phyloP scores from a whole-genome alignment of 1,140 invertebrate genomes.

The Bradysia coprophila region DNA sequence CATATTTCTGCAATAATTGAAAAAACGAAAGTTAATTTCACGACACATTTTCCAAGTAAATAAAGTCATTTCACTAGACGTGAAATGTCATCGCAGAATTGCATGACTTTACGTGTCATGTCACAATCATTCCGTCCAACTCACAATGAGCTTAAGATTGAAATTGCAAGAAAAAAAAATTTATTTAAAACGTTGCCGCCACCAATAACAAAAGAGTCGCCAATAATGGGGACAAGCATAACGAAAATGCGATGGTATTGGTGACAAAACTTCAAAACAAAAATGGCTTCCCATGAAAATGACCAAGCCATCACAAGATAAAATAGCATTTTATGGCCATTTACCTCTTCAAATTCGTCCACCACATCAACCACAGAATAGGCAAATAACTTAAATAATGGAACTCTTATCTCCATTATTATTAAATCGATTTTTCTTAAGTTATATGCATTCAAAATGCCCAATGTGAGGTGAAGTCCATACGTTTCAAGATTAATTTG shows the following conservation, averaged over 20 bases:
- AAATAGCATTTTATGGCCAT: neutral
- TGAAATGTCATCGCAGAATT: neutral
- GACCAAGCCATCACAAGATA: neutral
- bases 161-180: neutral
- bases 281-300: neutral
- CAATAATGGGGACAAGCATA: neutral
- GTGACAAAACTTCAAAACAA: neutral
- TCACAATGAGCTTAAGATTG: neutral
- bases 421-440: no score
- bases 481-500: no score
- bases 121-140: neutral
- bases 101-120: neutral
- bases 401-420: no score
- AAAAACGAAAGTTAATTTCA: neutral
- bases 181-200: neutral
- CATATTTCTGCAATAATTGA: slow-evolving; percentile 50
- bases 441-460: no score
- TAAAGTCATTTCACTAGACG: no score
- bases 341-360: slow-evolving; percentile 4
- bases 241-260: neutral
- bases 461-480: no score
- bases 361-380: slow-evolving; percentile 1
- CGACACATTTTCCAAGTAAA: neutral
- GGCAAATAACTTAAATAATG: slow-evolving; percentile 3
- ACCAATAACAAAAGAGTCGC: no score